Percentiles rank a stretch among this genome's conserved stretches.
Conservation (phyloP, 2,797 vertebrate genomes). For the Esox lucius region DNA sequence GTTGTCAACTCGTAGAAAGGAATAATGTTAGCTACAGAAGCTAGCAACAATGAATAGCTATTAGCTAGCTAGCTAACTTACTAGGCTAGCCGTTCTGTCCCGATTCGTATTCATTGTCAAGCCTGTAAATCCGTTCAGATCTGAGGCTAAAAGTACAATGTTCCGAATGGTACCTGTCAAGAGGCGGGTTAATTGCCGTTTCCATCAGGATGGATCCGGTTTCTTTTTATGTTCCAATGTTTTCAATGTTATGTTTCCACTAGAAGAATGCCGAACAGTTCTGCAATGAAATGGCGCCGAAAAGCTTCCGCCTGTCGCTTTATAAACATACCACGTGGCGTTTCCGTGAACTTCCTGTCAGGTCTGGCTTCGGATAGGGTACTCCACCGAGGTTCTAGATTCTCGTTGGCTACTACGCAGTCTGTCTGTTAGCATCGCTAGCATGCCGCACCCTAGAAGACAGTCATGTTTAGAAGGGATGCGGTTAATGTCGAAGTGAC, state of each 20-base stretch:
- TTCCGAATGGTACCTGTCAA: constrained; percentile 74
- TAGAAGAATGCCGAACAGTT: constrained; percentile 46
- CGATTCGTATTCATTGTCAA: not conserved
- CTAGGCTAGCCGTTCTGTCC: not conserved
- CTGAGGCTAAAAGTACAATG: constrained; percentile 50
- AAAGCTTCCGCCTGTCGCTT: constrained; percentile 77
- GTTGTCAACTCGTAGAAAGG: too few relatives aligned
- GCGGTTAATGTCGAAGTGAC: not conserved
- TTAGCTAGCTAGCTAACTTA: constrained; percentile 30
- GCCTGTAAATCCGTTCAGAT: not conserved
- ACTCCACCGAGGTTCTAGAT: not conserved
- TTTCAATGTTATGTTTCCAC: constrained; percentile 36
- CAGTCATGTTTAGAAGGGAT: not conserved
- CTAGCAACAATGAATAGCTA: not conserved
- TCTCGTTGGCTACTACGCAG: not conserved
- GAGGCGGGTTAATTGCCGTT: constrained; percentile 75
- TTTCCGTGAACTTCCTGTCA: constrained; percentile 47
- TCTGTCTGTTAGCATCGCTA: constrained; percentile 33
- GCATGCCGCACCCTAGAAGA: not conserved
- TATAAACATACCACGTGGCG: constrained; percentile 77
- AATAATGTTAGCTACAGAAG: too few relatives aligned
- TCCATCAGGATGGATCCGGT: constrained; percentile 71
- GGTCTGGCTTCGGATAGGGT: constrained; percentile 52
- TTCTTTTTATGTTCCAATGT: constrained; percentile 28
- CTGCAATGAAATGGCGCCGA: constrained; percentile 90